Conservation (phyloP, 1,140 invertebrate species). For the Melitaea cinxia region DNA sequence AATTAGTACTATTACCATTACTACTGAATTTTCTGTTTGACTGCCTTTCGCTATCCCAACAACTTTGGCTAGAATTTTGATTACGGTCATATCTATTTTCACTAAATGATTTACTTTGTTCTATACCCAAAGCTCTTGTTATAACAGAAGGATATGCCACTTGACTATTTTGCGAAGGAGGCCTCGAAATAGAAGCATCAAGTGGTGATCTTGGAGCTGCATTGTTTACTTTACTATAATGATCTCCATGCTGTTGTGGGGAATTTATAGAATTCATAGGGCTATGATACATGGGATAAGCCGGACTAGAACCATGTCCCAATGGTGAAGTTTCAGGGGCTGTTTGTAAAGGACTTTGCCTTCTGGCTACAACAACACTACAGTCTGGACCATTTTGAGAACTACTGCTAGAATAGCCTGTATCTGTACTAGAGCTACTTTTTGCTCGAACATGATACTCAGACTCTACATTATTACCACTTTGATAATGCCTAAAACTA, state of each 20-base stretch:
- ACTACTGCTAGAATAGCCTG: constrained; percentile 84
- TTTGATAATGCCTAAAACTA: constrained; percentile 84
- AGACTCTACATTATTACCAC: constrained; percentile 82
- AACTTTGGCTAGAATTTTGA: constrained; percentile 74
- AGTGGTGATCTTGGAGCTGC: constrained; percentile 86
- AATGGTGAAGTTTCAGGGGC: constrained; percentile 85
- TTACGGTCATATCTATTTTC: constrained; percentile 85
- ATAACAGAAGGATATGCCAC: constrained; percentile 88
- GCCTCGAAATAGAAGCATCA: constrained; percentile 85
- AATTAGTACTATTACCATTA: constrained; percentile 69
- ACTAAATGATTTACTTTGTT: constrained; percentile 83
- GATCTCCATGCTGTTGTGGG: constrained; percentile 84
- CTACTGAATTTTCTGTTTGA: constrained; percentile 66
- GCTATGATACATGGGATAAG: constrained; percentile 90
- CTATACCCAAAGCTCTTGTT: constrained; percentile 85
- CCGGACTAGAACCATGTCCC: constrained; percentile 87
- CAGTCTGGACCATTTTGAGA: constrained; percentile 86
- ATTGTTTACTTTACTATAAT: constrained; percentile 82
- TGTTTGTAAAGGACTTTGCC: constrained; percentile 86
- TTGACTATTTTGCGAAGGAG: constrained; percentile 83
- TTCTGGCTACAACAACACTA: constrained; percentile 84
- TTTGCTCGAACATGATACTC: constrained; percentile 86
- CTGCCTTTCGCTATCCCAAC: constrained; percentile 78
- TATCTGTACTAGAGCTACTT: constrained; percentile 84
- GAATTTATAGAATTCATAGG: constrained; percentile 88